These are phyloP conservation scores for Carollia perspicillata DNA, from an alignment of 2,113 vertebrate genomes.

Conservation along the genomic window DNA sequence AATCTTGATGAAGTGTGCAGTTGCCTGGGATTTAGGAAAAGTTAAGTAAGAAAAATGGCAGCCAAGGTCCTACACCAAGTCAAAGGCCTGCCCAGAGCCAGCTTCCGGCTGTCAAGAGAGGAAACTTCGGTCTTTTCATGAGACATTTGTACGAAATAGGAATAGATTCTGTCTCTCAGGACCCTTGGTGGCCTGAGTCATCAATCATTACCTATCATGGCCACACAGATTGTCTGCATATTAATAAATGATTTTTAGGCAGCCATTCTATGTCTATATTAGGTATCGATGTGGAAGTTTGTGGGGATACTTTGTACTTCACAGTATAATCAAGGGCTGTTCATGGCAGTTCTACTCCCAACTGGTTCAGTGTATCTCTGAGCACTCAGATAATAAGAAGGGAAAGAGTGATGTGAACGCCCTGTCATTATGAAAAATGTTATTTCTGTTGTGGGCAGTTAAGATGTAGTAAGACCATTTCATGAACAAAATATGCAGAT, in stretches of 20 bases:
- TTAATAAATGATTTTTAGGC: neutral
- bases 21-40: neutral
- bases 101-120: neutral
- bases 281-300: neutral
- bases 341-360: constrained; percentile 18
- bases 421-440: constrained; percentile 72
- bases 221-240: neutral
- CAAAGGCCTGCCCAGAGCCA: neutral
- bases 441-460: constrained; percentile 66
- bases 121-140: neutral
- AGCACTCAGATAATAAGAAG: constrained; percentile 63
- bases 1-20: neutral
- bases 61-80: neutral
- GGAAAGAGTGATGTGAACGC: constrained; percentile 47
- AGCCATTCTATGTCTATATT: neutral
- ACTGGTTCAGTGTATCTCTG: constrained; percentile 31
- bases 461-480: constrained; percentile 71
- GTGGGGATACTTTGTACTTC: neutral
- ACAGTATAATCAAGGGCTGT: neutral
- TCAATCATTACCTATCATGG: neutral
- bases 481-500: constrained; percentile 71
- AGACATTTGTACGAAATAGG: neutral
- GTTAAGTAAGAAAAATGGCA: neutral
- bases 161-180: neutral
- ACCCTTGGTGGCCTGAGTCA: constrained; percentile 4